phyloP scores from a whole-genome alignment of 2,797 vertebrate species.

The Chelon labrosus region DNA sequence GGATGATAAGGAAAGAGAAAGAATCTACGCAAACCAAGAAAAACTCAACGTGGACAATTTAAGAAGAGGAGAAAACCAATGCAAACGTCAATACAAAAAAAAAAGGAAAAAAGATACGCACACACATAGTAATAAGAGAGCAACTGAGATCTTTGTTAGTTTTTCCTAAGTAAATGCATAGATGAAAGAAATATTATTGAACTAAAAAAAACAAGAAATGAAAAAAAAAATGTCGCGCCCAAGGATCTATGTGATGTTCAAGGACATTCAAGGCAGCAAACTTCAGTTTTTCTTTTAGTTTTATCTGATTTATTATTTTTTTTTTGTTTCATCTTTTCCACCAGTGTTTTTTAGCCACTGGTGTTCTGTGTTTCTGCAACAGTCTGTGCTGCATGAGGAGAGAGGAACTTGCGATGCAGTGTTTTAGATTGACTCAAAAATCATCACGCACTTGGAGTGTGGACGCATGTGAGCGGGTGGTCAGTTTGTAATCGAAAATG shows the following conservation, averaged over 20 bases:
- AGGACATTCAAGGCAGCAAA: slow-evolving; percentile 82
- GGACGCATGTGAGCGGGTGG: slow-evolving; percentile 67
- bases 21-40: slow-evolving; percentile 81
- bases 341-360: slow-evolving; percentile 72
- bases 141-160: slow-evolving; percentile 78
- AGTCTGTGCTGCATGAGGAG: slow-evolving; percentile 81
- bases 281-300: slow-evolving; percentile 52
- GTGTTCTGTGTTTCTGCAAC: slow-evolving; percentile 73
- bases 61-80: slow-evolving; percentile 83
- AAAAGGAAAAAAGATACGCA: slow-evolving; percentile 65
- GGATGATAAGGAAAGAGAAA: slow-evolving; percentile 46
- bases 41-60: slow-evolving; percentile 80
- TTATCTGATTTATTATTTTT: slow-evolving; percentile 40
- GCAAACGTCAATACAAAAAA: slow-evolving; percentile 76
- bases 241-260: slow-evolving; percentile 83
- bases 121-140: slow-evolving; percentile 84
- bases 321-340: slow-evolving; percentile 63
- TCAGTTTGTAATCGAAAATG: slow-evolving; percentile 72
- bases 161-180: slow-evolving; percentile 81
- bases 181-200: slow-evolving; percentile 81
- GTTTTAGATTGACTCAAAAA: slow-evolving; percentile 71
- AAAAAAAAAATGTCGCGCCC: slow-evolving; percentile 72
- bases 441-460: slow-evolving; percentile 63
- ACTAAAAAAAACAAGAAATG: slow-evolving; percentile 59
- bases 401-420: slow-evolving; percentile 67